Evolutionary conservation across 2,113 vertebrate genomes (phyloP), one percentile per base, ranked within the genome.

Genomic region (Heloderma charlesbogerti): DNA sequence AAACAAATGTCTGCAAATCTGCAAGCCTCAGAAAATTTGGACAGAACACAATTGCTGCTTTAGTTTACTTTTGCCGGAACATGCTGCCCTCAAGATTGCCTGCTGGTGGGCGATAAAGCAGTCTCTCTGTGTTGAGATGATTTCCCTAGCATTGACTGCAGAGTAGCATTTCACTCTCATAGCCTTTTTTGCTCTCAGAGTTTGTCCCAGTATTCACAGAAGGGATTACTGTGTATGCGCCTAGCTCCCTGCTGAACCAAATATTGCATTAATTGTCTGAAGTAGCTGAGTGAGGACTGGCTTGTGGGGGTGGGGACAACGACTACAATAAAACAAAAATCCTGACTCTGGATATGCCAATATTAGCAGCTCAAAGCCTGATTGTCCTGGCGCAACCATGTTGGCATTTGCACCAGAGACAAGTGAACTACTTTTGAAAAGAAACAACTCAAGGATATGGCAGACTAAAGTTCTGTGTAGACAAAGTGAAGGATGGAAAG

Each of bases 211-310:
- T 75, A 75, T 75, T 48, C 71, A 45, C 71, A 27, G 37, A 84
- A 72, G 78, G 60, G 29, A 78, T 78, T 85, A 69, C 43, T 67
- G 71, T 15, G 82, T 78, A 48, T 67, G 29, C 80, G 60, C 40
- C 54, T 80, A 79, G 29, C 74, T 78, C 86, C 8, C 40, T 78
- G 7, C 51, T 63, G 72, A 63, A 43, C 29, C 74, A 88, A 45
- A 40, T 78, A 25, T 57, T 31, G 34, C n/a, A 71, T 82, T 89
- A 72, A 57, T 43, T 72, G 88, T 83, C 37, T 72, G 67, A 89
- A 83, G 51, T 60, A 25, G 37, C 67, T 72, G 51, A 74, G 80
- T 80, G 72, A 78, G 60, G 60, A 25, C 34, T 16, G 60, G 20
- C 43, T 69, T 1, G 60, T n/a, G 60, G 51, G 1, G 10, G 51